Percentiles rank a stretch among this genome's conserved stretches.
Evolutionary conservation across 1,140 invertebrate genomes (phyloP).

Genomic region (Latrodectus geometricus): DNA sequence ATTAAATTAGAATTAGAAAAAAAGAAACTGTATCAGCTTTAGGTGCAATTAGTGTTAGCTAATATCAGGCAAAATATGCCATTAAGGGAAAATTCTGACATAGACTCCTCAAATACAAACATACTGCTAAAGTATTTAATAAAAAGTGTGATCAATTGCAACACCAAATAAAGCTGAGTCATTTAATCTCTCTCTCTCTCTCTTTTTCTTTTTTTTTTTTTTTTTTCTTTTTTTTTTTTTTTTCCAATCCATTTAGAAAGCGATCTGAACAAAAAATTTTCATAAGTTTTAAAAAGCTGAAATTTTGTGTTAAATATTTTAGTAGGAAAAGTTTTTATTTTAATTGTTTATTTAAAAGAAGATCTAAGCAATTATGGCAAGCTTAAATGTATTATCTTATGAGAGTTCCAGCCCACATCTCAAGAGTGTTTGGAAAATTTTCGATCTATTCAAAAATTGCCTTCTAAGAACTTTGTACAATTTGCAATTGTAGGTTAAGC

Average conservation of each 20-base stretch:
- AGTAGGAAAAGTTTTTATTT: not conserved
- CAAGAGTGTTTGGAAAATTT: conserved; percentile 16
- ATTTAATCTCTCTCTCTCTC: too few relatives aligned
- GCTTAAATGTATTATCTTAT: not conserved
- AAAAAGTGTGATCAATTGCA: not conserved
- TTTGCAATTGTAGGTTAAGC: not conserved
- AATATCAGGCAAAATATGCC: not conserved
- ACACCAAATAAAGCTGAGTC: not conserved
- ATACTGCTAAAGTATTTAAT: too few relatives aligned
- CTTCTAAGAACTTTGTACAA: not conserved
- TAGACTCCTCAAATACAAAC: not conserved
- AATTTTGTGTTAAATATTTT: conserved; percentile 11
- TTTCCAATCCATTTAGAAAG: not conserved
- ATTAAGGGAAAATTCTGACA: not conserved
- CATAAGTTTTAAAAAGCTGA: not conserved
- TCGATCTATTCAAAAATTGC: not conserved
- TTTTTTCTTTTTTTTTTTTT: too few relatives aligned
- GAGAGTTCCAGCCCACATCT: not conserved
- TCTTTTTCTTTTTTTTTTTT: too few relatives aligned
- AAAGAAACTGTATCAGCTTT: too few relatives aligned
- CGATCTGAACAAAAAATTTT: not conserved
- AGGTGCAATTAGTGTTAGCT: not conserved
- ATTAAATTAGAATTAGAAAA: too few relatives aligned
- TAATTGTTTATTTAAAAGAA: not conserved
- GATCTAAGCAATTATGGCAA: conserved; percentile 7